Base-by-base conservation (phyloP, 35 echinoderm and acorn worm species). In the Amphiura filiformis region DNA sequence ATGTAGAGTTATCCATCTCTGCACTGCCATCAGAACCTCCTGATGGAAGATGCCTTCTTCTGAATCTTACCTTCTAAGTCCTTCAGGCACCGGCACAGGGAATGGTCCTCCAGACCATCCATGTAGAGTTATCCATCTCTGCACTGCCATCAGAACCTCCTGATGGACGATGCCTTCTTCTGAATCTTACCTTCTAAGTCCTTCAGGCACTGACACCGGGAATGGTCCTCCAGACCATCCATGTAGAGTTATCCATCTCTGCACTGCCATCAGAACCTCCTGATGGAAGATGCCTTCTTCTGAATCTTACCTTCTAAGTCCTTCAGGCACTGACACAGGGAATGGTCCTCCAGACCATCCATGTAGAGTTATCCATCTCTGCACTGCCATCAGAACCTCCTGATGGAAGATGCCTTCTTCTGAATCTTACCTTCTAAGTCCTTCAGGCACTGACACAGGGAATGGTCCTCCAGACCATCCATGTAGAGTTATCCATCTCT, bases 21-120 rank as follows among this genome's bases (percentile, higher is more conserved):
- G 95, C 36, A 97, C 81, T 0, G 85, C 95, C 77, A 93, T 94
- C 36, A 97, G 78, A 13, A 93, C 95, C 76, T 97, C 95, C 32
- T 93, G 92, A 34, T 97, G 95, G 47, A 94, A 97, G 76, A 97
- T 84, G 1, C n/a, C 95, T 89, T 97, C 95, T 39, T 97, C 95
- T 36, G 95, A 88, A 35, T 97, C 95, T 64, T 85, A 97, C 95
- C 91, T 93, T 81, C 95, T 91, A 30, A 97, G 81, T 65, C 92
- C 92, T 36, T 97, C 92, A 17, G 92, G 95, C 32, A 97, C 35
- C 1, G 86, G 41, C 20, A 93, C 91, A 32, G 94, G 95, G 86
- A 88, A 91, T 23, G 95, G 95, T 52, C 95, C 94, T 11, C 95
- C 95, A 81, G 89, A 86, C 95, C 95, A 97, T 1, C 95, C 92